Percentiles rank a stretch among this genome's conserved stretches.
phyloP scores from a whole-genome alignment of 2,888 invertebrate species.

The Agrotis clavis region DNA sequence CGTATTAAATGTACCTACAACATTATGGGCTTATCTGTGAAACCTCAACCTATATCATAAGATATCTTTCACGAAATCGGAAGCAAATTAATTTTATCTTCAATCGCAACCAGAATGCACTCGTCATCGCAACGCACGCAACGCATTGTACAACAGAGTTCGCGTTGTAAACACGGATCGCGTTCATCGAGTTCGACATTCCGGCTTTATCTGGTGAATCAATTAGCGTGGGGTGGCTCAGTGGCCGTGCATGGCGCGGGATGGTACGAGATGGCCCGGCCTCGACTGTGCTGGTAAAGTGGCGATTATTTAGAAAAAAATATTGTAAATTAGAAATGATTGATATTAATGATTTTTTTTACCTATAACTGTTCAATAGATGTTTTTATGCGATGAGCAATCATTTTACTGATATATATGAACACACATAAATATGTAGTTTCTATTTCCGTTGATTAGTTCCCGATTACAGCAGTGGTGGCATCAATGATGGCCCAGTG shows the following conservation, averaged over 20 bases:
- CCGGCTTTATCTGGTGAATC: constrained; percentile 83
- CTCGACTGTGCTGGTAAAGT: background rate
- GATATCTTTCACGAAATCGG: no score
- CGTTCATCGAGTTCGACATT: constrained; percentile 79
- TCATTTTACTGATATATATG: background rate
- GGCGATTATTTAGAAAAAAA: constrained; percentile 37
- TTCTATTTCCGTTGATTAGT: no score
- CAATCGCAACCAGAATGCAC: constrained; percentile 28
- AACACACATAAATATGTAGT: no score
- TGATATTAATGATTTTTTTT: constrained; percentile 6
- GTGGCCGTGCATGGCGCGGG: constrained; percentile 74
- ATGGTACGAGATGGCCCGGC: constrained; percentile 63
- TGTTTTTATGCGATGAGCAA: background rate
- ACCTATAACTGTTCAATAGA: background rate
- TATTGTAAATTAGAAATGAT: constrained; percentile 1
- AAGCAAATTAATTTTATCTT: background rate
- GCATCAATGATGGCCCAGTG: no score
- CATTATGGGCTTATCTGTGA: no score
- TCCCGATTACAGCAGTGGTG: no score
- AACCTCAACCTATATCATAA: no score
- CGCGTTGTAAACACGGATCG: constrained; percentile 71
- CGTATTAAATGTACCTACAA: no score
- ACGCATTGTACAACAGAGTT: constrained; percentile 60
- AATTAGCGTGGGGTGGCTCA: constrained; percentile 77
- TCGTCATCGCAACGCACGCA: constrained; percentile 54